Base-by-base conservation (phyloP, 1,140 invertebrate species). In the Brachystomella parvula region DNA sequence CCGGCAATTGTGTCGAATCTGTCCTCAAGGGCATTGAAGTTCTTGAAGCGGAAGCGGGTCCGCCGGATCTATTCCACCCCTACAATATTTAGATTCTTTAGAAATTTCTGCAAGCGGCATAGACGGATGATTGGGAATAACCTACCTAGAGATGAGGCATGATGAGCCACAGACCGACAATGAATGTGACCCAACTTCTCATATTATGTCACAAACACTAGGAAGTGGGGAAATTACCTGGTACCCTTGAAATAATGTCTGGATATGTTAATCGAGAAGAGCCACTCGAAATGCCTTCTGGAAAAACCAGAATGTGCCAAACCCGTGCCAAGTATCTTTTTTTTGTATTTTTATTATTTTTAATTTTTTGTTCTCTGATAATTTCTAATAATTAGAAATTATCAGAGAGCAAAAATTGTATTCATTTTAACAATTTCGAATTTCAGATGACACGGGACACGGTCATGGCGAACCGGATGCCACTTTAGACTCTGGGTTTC, bases 381-480 rank as follows among this genome's bases (percentile, higher is more conserved):
- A n/a, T n/a, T n/a, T n/a, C n/a, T n/a, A n/a, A n/a, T n/a, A n/a
- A n/a, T n/a, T n/a, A n/a, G n/a, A n/a, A n/a, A n/a, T n/a, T n/a
- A n/a, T n/a, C n/a, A n/a, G n/a, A n/a, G n/a, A n/a, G n/a, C n/a
- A n/a, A n/a, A n/a, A n/a, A n/a, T n/a, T n/a, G n/a, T n/a, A n/a
- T n/a, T n/a, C n/a, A n/a, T n/a, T n/a, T n/a, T n/a, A 60, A 32
- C 44, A 35, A 30, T 62, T 47, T 57, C 24, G 12, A 35, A 26
- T 56, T 49, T 62, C 75, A 84, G 86, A 87, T 71, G 87, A 89
- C n/a, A n/a, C 73, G 84, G 85, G 6, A 87, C 89, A 76, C 80
- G 88, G 59, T 83, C 87, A 1, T 90, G 88, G 70, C 81, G 85
- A 31, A 83, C 89, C 3, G 87, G 87, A n/a, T n/a, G n/a, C n/a